Base-by-base conservation (phyloP, 2,888 invertebrate genomes). In the Drosophila nigricruria region DNA sequence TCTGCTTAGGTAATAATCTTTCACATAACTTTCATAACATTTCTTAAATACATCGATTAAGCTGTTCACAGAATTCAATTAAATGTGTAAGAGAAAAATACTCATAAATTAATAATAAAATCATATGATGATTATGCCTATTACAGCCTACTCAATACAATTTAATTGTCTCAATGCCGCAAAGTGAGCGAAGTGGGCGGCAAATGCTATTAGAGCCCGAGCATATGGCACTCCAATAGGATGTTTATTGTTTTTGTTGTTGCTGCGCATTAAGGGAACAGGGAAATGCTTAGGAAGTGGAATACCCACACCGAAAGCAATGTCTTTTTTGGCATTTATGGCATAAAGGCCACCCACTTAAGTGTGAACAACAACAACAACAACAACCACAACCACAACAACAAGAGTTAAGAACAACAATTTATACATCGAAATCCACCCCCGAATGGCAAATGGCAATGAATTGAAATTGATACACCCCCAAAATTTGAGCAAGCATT, bases 381-480 rank as follows among this genome's bases (percentile, higher is more conserved):
- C 49, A 25, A n/a, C n/a, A n/a, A n/a, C n/a, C n/a, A 14, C 67
- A 75, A 53, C 34, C 63, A 64, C 50, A 53, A 53, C 6, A 57
- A 40, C 18, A 18, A 32, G 23, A 36, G 38, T 66, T 79, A 80
- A 76, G 70, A 75, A 80, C 74, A 86, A 73, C 81, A 86, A 72
- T 80, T 82, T 81, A 75, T 71, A 70, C 62, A 69, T 69, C 50
- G 64, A 81, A 88, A 86, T 82, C 88, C 89, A 86, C 86, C 86
- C 86, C 76, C 82, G 70, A 68, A 70, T 74, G 72, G 72, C 70
- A 66, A 74, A 75, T 79, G 77, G 81, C 88, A 89, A 87, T 82
- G 82, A 82, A 84, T 81, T 79, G 89, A 82, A 90, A 90, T 85
- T 91, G 90, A 90, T 88, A 90, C 91, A 76, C 89, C 90, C 91